These are phyloP conservation scores for Bombus waltoni DNA, from an alignment of 1,140 invertebrate genomes.

Conservation along the genomic window DNA sequence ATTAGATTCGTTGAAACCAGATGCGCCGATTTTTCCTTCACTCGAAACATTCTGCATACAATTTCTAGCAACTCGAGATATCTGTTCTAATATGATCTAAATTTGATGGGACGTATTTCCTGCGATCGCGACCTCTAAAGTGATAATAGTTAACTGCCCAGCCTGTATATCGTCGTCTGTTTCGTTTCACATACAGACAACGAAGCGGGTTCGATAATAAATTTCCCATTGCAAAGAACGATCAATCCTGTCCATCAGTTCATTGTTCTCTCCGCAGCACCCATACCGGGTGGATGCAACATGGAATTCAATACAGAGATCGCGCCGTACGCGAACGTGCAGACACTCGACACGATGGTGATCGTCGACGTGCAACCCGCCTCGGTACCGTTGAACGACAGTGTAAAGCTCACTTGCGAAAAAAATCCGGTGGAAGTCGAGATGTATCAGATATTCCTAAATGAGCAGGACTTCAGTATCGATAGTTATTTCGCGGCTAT, in stretches of 20 bases:
- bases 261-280: constrained; percentile 83
- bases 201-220: not conserved
- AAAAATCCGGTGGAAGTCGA: constrained; percentile 80
- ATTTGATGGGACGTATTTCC: not conserved
- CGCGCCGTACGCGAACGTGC: constrained; percentile 86
- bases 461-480: constrained; percentile 83
- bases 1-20: not conserved
- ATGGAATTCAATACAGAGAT: constrained; percentile 86
- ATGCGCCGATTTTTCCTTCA: not conserved
- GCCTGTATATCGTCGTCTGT: not conserved
- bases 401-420: constrained; percentile 71
- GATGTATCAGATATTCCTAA: constrained; percentile 86
- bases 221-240: not conserved
- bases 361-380: constrained; percentile 85
- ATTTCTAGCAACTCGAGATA: not conserved
- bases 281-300: constrained; percentile 91
- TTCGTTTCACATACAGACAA: not conserved
- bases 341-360: constrained; percentile 82
- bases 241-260: constrained; percentile 27
- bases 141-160: not conserved
- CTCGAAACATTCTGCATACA: not conserved
- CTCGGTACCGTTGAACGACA: constrained; percentile 71
- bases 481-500: constrained; percentile 86
- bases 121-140: not conserved
- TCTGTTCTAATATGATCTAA: not conserved